phyloP scores from a whole-genome alignment of 2,888 invertebrate genomes.

The Baronia brevicornis region DNA sequence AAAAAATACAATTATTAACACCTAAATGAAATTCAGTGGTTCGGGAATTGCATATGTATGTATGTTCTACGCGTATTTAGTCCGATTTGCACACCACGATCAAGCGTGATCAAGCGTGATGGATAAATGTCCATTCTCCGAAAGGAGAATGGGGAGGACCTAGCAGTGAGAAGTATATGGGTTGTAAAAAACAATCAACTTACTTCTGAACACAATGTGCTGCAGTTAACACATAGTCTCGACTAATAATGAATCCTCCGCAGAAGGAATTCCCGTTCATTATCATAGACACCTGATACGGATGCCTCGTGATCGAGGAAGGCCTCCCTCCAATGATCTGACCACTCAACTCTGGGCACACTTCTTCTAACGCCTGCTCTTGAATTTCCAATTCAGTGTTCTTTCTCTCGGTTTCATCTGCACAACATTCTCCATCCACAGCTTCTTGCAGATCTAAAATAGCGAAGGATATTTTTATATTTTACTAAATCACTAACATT shows the following conservation, averaged over 20 bases:
- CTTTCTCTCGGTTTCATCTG: constrained; percentile 27
- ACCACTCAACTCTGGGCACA: constrained; percentile 59
- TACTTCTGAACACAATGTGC: constrained; percentile 69
- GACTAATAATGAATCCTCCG: constrained; percentile 64
- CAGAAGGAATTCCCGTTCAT: constrained; percentile 66
- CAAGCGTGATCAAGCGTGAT: no score
- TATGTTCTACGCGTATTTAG: no score
- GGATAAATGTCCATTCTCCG: no score
- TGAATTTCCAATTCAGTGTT: constrained; percentile 33
- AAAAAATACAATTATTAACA: no score
- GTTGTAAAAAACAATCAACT: constrained; percentile 25
- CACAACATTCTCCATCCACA: constrained; percentile 35
- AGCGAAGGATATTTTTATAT: not conserved
- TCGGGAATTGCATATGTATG: no score
- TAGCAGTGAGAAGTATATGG: no score
- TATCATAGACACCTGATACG: constrained; percentile 60
- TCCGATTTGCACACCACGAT: no score
- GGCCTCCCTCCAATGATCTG: constrained; percentile 64
- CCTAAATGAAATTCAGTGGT: no score
- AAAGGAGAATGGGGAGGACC: no score
- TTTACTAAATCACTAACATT: no score
- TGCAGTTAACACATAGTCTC: constrained; percentile 56
- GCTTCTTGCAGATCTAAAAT: constrained; percentile 55
- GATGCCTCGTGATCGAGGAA: constrained; percentile 55
- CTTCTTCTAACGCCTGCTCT: constrained; percentile 45